Evolutionary conservation across 2,797 vertebrate species (phyloP), one percentile per base, ranked within the genome.

Genomic region (Pangasius krempfi): DNA sequence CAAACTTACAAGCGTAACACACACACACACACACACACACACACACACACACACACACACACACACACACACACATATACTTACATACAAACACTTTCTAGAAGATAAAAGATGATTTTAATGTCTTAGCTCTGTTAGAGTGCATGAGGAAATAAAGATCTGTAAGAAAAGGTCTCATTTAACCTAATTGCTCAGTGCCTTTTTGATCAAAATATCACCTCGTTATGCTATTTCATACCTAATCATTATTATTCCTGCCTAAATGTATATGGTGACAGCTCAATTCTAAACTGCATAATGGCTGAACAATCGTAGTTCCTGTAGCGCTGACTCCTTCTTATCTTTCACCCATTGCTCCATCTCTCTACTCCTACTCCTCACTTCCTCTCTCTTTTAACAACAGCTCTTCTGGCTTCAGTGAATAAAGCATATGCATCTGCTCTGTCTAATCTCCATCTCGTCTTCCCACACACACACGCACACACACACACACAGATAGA

Each of bases 341-440:
- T 84, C 81, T 80, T 52, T 60, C 85, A n/a, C 22, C 40, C 44
- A n/a, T 70, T 52, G 54, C 13, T 78, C 22, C n/a, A 54, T 66
- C 73, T 64, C 68, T 54, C 13, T 75, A 56, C 54, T 79, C 64
- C 60, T 33, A 40, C 84, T 86, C 83, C 54, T 58, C 60, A 75
- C 66, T 89, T 87, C 66, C 85, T 72, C 81, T 81, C 76, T 30
- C 64, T 81, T 37, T 75, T 58, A 58, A 84, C 40, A 66, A 66
- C 84, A 86, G 83, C 79, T 84, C 81, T 85, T 78, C 62, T 85
- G 66, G 52, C 72, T 85, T 85, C 30, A 79, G 60, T 79, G 73
- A 89, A 86, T 86, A 75, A 89, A 86, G 78, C 76, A 80, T 86
- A 50, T 73, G 88, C 85, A 86, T 89, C 85, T 87, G 72, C 79